These are phyloP conservation scores for Coryphaenoides rupestris DNA, from an alignment of 2,113 vertebrate genomes.

Conservation along the genomic window DNA sequence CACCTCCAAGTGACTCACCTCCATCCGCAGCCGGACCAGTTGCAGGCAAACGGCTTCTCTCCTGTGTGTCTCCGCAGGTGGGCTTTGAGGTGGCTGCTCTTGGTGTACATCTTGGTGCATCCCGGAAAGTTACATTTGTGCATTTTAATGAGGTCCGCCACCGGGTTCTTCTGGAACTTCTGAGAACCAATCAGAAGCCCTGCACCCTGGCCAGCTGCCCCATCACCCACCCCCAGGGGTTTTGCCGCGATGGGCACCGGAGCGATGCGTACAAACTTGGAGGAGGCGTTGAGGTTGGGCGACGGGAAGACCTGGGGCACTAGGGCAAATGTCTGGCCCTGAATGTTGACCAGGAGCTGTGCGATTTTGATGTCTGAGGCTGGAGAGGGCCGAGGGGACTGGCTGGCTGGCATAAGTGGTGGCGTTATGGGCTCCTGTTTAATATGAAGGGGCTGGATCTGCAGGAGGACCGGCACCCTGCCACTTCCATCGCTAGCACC, in stretches of 20 bases:
- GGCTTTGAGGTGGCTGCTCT: conserved; percentile 96
- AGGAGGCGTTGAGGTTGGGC: conserved; percentile 75
- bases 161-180: conserved; percentile 88
- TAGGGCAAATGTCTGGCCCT: conserved; percentile 91
- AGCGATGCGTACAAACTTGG: conserved; percentile 93
- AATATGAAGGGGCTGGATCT: conserved; percentile 85
- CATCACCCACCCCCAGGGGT: conserved; percentile 74
- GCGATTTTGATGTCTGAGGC: conserved; percentile 83
- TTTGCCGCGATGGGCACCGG: conserved; percentile 92
- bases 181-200: conserved; percentile 79
- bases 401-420: conserved; percentile 54
- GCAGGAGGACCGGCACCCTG: conserved; percentile 80
- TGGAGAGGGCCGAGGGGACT: conserved; percentile 52
- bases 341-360: conserved; percentile 90
- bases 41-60: conserved; percentile 94
- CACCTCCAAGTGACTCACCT: conserved; percentile 76
- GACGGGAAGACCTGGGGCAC: conserved; percentile 87
- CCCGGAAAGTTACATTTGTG: conserved; percentile 93
- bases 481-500: conserved; percentile 4
- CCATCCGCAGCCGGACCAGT: conserved; percentile 93
- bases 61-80: conserved; percentile 92
- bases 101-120: conserved; percentile 97
- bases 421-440: conserved; percentile 75
- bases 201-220: conserved; percentile 62
- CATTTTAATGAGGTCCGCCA: conserved; percentile 94